Evolutionary conservation across 92 coral and sea anemone species (phyloP).

Genomic region (Heteractis magnifica): DNA sequence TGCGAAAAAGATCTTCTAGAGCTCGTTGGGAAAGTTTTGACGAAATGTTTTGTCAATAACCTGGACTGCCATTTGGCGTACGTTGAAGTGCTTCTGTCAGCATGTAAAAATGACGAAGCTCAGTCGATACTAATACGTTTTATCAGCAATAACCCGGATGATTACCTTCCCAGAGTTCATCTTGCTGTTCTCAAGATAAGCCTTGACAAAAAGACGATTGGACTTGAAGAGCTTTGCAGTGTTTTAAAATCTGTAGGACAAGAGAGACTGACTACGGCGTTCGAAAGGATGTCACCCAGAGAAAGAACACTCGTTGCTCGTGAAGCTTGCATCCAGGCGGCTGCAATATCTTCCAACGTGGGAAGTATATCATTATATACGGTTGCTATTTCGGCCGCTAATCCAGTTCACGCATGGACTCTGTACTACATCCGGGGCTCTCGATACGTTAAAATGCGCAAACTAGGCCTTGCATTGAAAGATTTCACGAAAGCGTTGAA

Average conservation of each 20-base stretch:
- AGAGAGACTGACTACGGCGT: slow-evolving; percentile 54
- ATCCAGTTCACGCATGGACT: slow-evolving; percentile 55
- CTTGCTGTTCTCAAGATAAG: slow-evolving; percentile 81
- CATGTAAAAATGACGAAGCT: slow-evolving; percentile 77
- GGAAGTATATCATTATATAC: slow-evolving; percentile 49
- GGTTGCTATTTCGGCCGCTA: slow-evolving; percentile 53
- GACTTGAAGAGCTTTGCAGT: slow-evolving; percentile 68
- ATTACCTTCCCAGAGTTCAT: slow-evolving; percentile 61
- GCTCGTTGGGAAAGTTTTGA: slow-evolving; percentile 70
- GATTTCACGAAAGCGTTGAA: slow-evolving; percentile 50
- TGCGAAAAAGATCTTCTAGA: slow-evolving; percentile 34
- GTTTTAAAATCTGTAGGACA: slow-evolving; percentile 73
- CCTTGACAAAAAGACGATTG: slow-evolving; percentile 58
- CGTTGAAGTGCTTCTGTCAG: slow-evolving; percentile 64
- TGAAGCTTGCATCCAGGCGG: slow-evolving; percentile 66
- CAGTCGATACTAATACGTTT: slow-evolving; percentile 81
- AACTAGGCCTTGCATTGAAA: slow-evolving; percentile 47
- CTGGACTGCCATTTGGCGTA: slow-evolving; percentile 70
- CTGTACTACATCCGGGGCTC: slow-evolving; percentile 64
- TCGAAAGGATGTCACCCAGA: slow-evolving; percentile 48
- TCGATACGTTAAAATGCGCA: slow-evolving; percentile 27
- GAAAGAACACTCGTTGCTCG: slow-evolving; percentile 64
- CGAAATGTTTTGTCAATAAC: slow-evolving; percentile 65
- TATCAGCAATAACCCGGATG: slow-evolving; percentile 66
- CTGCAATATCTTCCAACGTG: not conserved